Percentiles rank a stretch among this genome's conserved stretches.
Conservation (phyloP, 1,140 invertebrate genomes). For the Drosophila pseudoobscura region DNA sequence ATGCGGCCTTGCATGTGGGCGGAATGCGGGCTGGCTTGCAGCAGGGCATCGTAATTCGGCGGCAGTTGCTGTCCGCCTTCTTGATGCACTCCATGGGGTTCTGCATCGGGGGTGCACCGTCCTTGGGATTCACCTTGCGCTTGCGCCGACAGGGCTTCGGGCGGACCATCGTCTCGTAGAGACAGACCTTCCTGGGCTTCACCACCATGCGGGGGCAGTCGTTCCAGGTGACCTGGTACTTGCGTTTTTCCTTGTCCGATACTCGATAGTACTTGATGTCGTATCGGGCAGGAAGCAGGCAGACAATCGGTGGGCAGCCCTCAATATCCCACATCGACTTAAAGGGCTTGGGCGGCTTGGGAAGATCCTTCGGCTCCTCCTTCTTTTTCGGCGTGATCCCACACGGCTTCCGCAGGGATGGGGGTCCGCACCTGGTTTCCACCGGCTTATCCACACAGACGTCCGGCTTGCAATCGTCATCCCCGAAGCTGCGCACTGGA, state of each 20-base stretch:
- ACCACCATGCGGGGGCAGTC: slow-evolving; percentile 57
- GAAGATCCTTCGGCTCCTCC: neutral
- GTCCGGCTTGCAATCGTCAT: too few relatives aligned
- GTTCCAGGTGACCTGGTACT: slow-evolving; percentile 65
- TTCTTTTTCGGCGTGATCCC: neutral
- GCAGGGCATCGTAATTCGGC: slow-evolving; percentile 13
- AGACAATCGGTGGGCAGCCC: slow-evolving; percentile 12
- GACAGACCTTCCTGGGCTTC: slow-evolving; percentile 65
- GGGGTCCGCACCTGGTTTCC: too few relatives aligned
- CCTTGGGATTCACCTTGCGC: neutral
- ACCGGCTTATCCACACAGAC: too few relatives aligned
- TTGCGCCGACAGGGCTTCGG: slow-evolving; percentile 31
- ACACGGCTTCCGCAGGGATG: too few relatives aligned
- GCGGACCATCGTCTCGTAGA: slow-evolving; percentile 16
- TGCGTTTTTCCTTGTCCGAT: slow-evolving; percentile 55
- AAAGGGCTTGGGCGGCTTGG: neutral
- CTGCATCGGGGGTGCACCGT: slow-evolving; percentile 3
- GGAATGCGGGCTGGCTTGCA: slow-evolving; percentile 25
- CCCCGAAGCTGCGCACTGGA: slow-evolving; percentile 1
- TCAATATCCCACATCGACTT: slow-evolving; percentile 31
- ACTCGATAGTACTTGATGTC: slow-evolving; percentile 26
- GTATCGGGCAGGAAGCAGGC: slow-evolving; percentile 27
- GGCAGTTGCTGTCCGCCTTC: neutral
- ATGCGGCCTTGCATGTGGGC: slow-evolving; percentile 17
- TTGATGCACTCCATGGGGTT: slow-evolving; percentile 26